Conservation (phyloP, 64 coral and sea anemone species). For the Montipora sp. region DNA sequence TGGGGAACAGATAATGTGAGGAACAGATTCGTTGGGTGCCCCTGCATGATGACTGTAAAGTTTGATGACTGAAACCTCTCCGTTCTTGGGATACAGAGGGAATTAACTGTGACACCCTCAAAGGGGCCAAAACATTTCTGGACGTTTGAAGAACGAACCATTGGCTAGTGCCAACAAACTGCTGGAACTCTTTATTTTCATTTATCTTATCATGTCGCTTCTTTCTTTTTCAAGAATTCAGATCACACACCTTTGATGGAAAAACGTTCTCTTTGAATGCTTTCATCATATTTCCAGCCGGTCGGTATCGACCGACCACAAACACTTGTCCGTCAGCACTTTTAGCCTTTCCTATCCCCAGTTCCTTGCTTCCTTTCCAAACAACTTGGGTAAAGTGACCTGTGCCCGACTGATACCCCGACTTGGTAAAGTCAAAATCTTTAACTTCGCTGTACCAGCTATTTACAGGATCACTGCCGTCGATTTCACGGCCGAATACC, state of each 20-base stretch:
- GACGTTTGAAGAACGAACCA: too few species aligned
- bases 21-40: too few species aligned
- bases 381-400: slow-evolving; percentile 57
- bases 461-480: slow-evolving; percentile 32
- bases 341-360: slow-evolving; percentile 57
- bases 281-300: slow-evolving; percentile 65
- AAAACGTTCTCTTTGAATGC: slow-evolving; percentile 56
- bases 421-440: slow-evolving; percentile 50
- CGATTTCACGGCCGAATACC: slow-evolving; percentile 46
- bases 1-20: too few species aligned
- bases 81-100: too few species aligned
- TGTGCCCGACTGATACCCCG: slow-evolving; percentile 53
- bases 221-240: not conserved
- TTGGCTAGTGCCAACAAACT: too few species aligned
- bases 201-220: too few species aligned
- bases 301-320: slow-evolving; percentile 63
- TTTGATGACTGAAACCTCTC: too few species aligned
- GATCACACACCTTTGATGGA: slow-evolving; percentile 7
- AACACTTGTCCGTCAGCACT: slow-evolving; percentile 63
- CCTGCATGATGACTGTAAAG: too few species aligned
- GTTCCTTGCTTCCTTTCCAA: slow-evolving; percentile 39
- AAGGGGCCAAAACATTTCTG: too few species aligned
- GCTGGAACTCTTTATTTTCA: too few species aligned
- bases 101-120: too few species aligned
- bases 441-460: slow-evolving; percentile 72